Evolutionary conservation across 2,113 vertebrate species (phyloP), one percentile per base, ranked within the genome.

Genomic region (Vicugna pacos): DNA sequence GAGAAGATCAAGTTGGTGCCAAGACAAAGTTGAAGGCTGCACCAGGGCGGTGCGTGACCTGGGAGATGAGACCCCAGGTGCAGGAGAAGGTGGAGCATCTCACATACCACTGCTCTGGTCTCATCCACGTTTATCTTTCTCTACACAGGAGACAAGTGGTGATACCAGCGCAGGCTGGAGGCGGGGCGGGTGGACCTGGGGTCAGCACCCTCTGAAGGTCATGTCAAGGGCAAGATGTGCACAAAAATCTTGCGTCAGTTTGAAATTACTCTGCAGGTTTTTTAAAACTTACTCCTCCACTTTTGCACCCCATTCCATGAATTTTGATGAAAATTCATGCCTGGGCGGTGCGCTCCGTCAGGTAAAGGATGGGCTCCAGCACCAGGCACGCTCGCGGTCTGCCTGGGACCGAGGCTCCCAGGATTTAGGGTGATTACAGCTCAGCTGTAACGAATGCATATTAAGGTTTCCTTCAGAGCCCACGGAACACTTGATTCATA

Each of bases 401-500:
- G 85, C 67, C 91, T 3, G 2, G 8, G 35, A 83, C 42, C 0
- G 56, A 82, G 30, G 24, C 54, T 42, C 87, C 67, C 0, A 3
- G 86, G 92, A 88, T 77, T 86, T 85, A 89, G 58, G 92, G 84
- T 54, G 79, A 95, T 86, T 90, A 48, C 1, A 13, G 60, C 83
- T 77, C 8, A 0, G 91, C 92, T n/a, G 64, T 96, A 94, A 96
- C 60, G 91, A 95, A 92, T 77, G 81, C 89, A 38, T 72, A 87
- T 89, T 94, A 96, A 91, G 52, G 85, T 87, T 95, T 81, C 92
- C 89, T 80, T 92, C 91, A 38, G 56, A 50, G 56, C 77, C 77
- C 32, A 46, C 48, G 80, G 92, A 97, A 80, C 96, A 85, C 67
- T 93, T 93, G 96, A 93, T 96, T 97, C 96, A 96, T 97, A 98